Percentiles rank a stretch among this genome's conserved stretches.
Conservation (phyloP, 2,113 vertebrate species). For the Leiothrix lutea region DNA sequence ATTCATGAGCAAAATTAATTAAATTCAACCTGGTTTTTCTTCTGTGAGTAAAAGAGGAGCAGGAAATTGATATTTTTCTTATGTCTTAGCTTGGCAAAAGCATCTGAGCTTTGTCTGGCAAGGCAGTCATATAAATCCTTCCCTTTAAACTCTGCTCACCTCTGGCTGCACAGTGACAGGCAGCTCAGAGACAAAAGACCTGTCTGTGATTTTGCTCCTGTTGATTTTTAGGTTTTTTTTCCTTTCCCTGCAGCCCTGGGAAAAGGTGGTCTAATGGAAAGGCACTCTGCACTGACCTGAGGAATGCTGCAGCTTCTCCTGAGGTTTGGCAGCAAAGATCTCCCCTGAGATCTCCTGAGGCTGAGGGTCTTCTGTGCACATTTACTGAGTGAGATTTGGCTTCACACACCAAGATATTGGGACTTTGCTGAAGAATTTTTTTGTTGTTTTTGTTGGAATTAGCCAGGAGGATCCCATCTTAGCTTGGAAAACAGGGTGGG, state of each 20-base stretch:
- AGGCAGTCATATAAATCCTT: neutral
- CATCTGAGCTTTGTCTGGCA: neutral
- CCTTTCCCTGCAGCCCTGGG: neutral
- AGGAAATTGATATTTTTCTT: neutral
- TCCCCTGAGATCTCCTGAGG: neutral
- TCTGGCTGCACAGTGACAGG: neutral
- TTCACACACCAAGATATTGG: neutral
- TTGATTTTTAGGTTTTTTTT: neutral
- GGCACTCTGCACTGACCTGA: neutral
- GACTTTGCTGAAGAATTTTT: neutral
- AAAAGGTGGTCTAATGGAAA: neutral
- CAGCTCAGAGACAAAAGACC: neutral
- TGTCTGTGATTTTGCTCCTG: neutral
- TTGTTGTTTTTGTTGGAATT: neutral
- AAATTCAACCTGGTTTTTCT: neutral
- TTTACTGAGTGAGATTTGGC: neutral
- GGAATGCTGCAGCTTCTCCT: neutral
- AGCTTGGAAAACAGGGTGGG: slow-evolving; percentile 28
- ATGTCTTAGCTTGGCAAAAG: neutral
- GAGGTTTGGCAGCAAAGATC: neutral
- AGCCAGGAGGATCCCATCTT: neutral
- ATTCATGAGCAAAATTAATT: neutral
- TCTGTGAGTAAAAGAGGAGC: neutral
- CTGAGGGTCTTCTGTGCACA: neutral
- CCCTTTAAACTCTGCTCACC: neutral